Percentiles rank a stretch among this genome's conserved stretches.
phyloP scores from a whole-genome alignment of 92 coral and sea anemone genomes.

The Palythoa heliodiscus region DNA sequence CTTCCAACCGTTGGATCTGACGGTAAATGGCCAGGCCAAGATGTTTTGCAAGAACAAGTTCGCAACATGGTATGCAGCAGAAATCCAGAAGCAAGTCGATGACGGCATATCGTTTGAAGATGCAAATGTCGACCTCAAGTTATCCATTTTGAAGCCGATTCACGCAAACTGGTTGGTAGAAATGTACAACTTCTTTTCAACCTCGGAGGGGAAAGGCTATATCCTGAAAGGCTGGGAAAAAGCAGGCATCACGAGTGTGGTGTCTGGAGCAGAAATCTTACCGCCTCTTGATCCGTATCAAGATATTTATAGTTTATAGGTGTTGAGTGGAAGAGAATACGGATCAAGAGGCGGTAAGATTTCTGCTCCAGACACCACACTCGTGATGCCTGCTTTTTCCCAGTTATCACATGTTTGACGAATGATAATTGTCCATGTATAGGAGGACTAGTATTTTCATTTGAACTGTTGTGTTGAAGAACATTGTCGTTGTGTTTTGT shows the following conservation, averaged over 20 bases:
- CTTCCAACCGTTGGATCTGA: too few relatives aligned
- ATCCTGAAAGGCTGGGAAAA: slow-evolving; percentile 36
- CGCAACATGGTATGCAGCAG: slow-evolving; percentile 54
- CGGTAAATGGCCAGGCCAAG: slow-evolving; percentile 44
- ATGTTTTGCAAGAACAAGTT: slow-evolving; percentile 54
- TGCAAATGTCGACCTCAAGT: slow-evolving; percentile 15
- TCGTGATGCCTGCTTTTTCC: too few relatives aligned
- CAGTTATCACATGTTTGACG: too few relatives aligned
- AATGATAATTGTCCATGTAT: too few relatives aligned
- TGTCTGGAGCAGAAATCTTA: neutral
- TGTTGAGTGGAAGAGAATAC: too few relatives aligned
- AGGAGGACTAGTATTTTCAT: too few relatives aligned
- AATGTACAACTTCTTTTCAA: neutral
- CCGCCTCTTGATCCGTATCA: neutral
- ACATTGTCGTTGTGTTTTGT: neutral
- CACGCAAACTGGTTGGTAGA: too few relatives aligned
- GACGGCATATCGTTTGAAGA: slow-evolving; percentile 45
- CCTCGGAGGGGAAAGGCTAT: slow-evolving; percentile 37
- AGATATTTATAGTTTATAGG: too few relatives aligned
- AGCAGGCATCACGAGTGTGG: slow-evolving; percentile 39
- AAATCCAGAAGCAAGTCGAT: slow-evolving; percentile 49
- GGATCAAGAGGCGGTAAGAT: neutral
- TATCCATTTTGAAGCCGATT: slow-evolving; percentile 55
- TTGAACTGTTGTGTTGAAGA: neutral
- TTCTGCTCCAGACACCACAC: neutral